phyloP scores from a whole-genome alignment of 2,113 vertebrate species.

The Stictonetta naevosa region DNA sequence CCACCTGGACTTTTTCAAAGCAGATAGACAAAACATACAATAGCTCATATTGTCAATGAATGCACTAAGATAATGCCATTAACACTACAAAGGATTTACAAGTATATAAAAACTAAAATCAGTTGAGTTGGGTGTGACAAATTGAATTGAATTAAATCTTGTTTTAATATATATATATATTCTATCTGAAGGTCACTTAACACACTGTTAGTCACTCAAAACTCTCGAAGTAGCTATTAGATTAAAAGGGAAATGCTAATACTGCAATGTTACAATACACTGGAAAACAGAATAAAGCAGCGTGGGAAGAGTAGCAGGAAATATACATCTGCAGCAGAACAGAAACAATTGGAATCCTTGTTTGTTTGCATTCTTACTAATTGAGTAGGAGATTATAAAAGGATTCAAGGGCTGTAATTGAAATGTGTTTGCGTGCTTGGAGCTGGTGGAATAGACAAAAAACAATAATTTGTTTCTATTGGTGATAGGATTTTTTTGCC shows the following conservation, averaged over 20 bases:
- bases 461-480: not conserved
- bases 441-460: not conserved
- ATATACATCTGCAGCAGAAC: not conserved
- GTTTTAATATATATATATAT: not conserved
- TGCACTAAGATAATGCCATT: slow-evolving; percentile 10
- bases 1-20: not conserved
- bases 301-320: not conserved
- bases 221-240: not conserved
- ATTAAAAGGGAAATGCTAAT: not conserved
- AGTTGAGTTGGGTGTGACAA: not conserved
- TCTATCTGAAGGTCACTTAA: slow-evolving; percentile 20
- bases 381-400: not conserved
- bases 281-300: not conserved
- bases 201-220: not conserved
- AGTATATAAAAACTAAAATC: slow-evolving; percentile 14
- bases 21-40: not conserved
- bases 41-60: not conserved
- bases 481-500: not conserved
- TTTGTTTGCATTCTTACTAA: slow-evolving; percentile 17
- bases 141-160: slow-evolving; percentile 7
- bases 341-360: not conserved
- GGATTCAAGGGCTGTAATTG: not conserved
- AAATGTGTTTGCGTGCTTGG: not conserved
- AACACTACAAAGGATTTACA: slow-evolving; percentile 27
- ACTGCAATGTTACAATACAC: not conserved